These are phyloP conservation scores for Platycheirus rosarum DNA, from an alignment of 2,888 invertebrate species.

Conservation along the genomic window DNA sequence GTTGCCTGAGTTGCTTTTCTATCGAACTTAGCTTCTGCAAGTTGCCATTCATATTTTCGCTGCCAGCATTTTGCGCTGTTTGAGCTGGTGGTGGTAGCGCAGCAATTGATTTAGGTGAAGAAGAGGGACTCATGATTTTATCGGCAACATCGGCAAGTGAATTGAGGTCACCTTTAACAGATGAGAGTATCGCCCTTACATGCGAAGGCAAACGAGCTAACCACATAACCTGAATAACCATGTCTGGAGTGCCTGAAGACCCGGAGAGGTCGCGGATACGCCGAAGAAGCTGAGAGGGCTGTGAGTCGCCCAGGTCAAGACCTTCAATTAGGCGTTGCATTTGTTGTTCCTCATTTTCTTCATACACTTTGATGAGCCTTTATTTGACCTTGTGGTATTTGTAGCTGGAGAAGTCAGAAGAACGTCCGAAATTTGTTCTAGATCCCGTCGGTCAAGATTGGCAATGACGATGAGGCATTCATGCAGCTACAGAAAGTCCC, in stretches of 20 bases:
- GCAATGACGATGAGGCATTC: no score
- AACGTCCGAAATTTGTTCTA: no score
- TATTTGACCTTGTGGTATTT: slow-evolving; percentile 8
- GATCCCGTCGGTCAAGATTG: no score
- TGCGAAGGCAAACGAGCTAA: slow-evolving; percentile 15
- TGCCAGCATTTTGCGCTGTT: neutral
- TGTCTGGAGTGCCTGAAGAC: slow-evolving; percentile 11
- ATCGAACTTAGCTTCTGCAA: slow-evolving; percentile 10
- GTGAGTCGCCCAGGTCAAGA: neutral
- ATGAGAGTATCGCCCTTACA: slow-evolving; percentile 13
- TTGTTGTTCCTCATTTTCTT: slow-evolving; percentile 24
- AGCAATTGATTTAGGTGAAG: slow-evolving; percentile 16
- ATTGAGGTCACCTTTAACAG: slow-evolving; percentile 22
- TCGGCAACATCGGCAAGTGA: slow-evolving; percentile 15
- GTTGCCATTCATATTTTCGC: slow-evolving; percentile 3
- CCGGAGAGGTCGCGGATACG: slow-evolving; percentile 16
- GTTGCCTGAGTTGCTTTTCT: slow-evolving; percentile 4
- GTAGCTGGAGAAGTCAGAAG: no score
- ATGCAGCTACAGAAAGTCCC: no score
- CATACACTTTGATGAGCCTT: slow-evolving; percentile 1
- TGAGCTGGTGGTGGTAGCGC: slow-evolving; percentile 17
- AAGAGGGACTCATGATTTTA: slow-evolving; percentile 26
- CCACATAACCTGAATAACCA: slow-evolving; percentile 8
- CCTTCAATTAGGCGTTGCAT: slow-evolving; percentile 13
- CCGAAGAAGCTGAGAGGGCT: neutral